Evolutionary conservation across 2,888 invertebrate genomes (phyloP), one percentile per base, ranked within the genome.

Genomic region (Cheilosia impressa): DNA sequence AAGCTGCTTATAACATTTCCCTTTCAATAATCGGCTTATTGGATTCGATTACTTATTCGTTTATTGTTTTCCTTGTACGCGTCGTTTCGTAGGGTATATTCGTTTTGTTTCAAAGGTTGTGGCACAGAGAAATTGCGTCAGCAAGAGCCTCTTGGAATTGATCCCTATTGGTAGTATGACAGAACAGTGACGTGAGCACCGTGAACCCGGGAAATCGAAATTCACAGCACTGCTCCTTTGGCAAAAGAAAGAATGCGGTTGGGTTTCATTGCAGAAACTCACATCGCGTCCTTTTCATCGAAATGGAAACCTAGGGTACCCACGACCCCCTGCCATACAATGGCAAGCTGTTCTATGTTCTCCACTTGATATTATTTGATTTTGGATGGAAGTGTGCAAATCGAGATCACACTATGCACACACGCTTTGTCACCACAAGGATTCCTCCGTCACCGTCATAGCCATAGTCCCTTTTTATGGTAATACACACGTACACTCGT

Each of bases 21-120:
- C 17, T 45, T 45, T n/a, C 76, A 76, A 58, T 72, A 82, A 77
- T 77, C 82, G 60, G 82, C 82, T 82, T 72, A 82, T 65, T 76
- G 47, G 62, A 75, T 82, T 82, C 71, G 58, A 53, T 71, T 71
- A 65, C 45, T 45, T 53, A 45, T 47, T 38, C 45, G 43, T 19
- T 24, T 43, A 31, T 53, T 34, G 60, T 65, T 53, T 69, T 47
- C 71, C 65, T 60, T 55, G 34, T 62, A 13, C 17, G 10, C 13
- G 0, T 57, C 38, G 38, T 24, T 5, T 38, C 27, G 7, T 47
- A 47, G 47, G 47, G 47, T 45, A 17, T 7, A 45, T 45, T 17
- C 15, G 1, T 17, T n/a, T 6, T 45, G 45, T n/a, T 17, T n/a
- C 38, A 10, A 38, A 13, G 4, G 38, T 2, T 45, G 45, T n/a